Evolutionary conservation across 2,888 invertebrate genomes (phyloP).

Genomic region (Eupithecia exiguata): DNA sequence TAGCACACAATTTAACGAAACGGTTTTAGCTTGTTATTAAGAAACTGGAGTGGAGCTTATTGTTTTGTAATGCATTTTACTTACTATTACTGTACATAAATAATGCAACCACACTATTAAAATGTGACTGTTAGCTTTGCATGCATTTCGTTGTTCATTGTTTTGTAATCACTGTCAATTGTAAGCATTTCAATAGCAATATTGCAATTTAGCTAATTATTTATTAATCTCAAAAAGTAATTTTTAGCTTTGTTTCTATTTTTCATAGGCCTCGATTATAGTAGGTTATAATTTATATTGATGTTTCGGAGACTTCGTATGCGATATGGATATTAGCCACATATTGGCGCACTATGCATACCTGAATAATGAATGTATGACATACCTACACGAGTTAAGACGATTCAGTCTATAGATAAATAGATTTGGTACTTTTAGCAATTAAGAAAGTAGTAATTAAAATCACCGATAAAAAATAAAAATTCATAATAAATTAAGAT

Average conservation of each 20-base stretch:
- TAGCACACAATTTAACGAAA: not conserved
- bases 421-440: conserved; percentile 44
- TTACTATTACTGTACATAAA: conserved; percentile 7
- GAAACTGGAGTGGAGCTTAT: conserved; percentile 6
- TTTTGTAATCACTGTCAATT: not conserved
- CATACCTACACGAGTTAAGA: conserved; percentile 13
- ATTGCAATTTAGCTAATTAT: conserved; percentile 16
- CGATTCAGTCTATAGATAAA: conserved; percentile 32
- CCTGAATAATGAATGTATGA: conserved; percentile 5
- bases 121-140: conserved; percentile 4
- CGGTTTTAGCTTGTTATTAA: conserved; percentile 1
- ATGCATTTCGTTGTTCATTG: conserved; percentile 13
- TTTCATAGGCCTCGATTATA: conserved; percentile 22
- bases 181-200: conserved; percentile 21
- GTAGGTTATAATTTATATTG: conserved; percentile 14
- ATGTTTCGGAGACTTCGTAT: conserved; percentile 16
- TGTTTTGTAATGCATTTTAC: conserved; percentile 10
- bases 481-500: conserved; percentile 37
- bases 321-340: conserved; percentile 5
- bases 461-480: conserved; percentile 39
- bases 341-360: conserved; percentile 10
- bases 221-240: not conserved
- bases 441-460: conserved; percentile 43
- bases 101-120: not conserved
- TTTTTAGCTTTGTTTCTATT: conserved; percentile 6